Evolutionary conservation across 2,797 vertebrate species (phyloP).

Genomic region (Anguilla megastoma): DNA sequence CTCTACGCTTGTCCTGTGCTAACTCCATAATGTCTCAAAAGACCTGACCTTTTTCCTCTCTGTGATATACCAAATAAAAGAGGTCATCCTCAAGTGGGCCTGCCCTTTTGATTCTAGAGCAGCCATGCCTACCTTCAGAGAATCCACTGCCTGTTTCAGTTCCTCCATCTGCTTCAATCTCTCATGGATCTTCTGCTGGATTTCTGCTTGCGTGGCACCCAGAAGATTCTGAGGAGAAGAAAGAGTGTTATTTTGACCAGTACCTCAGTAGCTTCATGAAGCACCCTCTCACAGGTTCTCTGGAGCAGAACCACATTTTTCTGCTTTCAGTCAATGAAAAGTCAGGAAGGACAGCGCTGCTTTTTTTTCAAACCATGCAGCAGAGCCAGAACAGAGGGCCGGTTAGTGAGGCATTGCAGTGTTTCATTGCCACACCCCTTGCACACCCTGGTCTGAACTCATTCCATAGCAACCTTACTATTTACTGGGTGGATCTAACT

Average conservation of each 20-base stretch:
- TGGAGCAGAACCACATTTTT: background rate
- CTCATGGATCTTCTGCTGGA: slow-evolving; percentile 80
- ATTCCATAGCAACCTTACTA: background rate
- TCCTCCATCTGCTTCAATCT: slow-evolving; percentile 81
- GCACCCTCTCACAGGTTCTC: too few relatives aligned
- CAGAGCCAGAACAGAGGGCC: background rate
- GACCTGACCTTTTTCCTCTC: background rate
- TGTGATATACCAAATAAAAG: background rate
- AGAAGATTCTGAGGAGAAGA: slow-evolving; percentile 68
- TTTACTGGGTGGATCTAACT: slow-evolving; percentile 15
- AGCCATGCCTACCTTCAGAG: slow-evolving; percentile 70
- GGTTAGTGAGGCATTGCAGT: background rate
- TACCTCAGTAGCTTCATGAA: background rate
- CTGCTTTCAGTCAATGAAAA: background rate
- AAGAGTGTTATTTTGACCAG: background rate
- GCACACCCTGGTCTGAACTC: background rate
- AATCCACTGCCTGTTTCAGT: slow-evolving; percentile 76
- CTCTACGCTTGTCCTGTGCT: background rate
- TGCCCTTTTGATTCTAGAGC: background rate
- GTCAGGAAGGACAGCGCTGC: background rate
- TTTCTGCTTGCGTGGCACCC: slow-evolving; percentile 78
- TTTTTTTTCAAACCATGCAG: background rate
- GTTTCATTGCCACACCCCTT: background rate
- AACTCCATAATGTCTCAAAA: background rate
- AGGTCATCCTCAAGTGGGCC: background rate